phyloP scores from a whole-genome alignment of 2,888 invertebrate species.

The Cyclophora albipunctata region DNA sequence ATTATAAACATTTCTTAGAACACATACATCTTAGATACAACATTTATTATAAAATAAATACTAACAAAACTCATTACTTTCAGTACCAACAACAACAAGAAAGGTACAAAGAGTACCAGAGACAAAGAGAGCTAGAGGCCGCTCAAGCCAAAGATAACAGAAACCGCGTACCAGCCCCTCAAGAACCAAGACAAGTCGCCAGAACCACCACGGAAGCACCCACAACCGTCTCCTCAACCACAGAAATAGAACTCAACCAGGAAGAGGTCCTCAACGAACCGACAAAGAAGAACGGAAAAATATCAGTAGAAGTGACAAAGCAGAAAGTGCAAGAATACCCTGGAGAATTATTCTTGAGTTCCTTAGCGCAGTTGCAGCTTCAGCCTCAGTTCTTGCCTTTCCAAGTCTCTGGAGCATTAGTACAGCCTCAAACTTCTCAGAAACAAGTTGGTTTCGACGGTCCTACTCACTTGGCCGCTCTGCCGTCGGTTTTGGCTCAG shows the following conservation, averaged over 20 bases:
- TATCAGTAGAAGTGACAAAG: constrained; percentile 55
- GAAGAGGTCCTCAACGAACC: constrained; percentile 35
- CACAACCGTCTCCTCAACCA: constrained; percentile 38
- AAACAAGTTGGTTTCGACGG: constrained; percentile 51
- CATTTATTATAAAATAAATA: too few species aligned
- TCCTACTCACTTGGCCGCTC: constrained; percentile 52
- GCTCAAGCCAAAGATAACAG: constrained; percentile 24
- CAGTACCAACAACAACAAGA: constrained; percentile 59
- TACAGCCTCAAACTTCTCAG: constrained; percentile 39
- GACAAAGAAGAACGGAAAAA: constrained; percentile 34
- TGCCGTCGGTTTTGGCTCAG: constrained; percentile 57
- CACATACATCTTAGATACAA: too few species aligned
- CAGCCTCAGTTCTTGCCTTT: constrained; percentile 51
- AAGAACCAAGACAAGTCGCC: constrained; percentile 45
- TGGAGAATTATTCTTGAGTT: constrained; percentile 53
- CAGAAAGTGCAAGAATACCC: constrained; percentile 62
- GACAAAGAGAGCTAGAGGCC: constrained; percentile 50
- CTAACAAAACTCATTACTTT: constrained; percentile 1
- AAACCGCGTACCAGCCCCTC: constrained; percentile 34
- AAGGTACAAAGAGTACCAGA: constrained; percentile 47
- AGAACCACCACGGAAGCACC: constrained; percentile 37
- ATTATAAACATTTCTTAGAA: too few species aligned
- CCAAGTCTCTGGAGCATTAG: constrained; percentile 41
- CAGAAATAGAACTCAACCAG: constrained; percentile 45
- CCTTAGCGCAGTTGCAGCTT: constrained; percentile 51